Base-by-base conservation (phyloP, 2,113 vertebrate species). In the Chamaetylas fuelleborni region DNA sequence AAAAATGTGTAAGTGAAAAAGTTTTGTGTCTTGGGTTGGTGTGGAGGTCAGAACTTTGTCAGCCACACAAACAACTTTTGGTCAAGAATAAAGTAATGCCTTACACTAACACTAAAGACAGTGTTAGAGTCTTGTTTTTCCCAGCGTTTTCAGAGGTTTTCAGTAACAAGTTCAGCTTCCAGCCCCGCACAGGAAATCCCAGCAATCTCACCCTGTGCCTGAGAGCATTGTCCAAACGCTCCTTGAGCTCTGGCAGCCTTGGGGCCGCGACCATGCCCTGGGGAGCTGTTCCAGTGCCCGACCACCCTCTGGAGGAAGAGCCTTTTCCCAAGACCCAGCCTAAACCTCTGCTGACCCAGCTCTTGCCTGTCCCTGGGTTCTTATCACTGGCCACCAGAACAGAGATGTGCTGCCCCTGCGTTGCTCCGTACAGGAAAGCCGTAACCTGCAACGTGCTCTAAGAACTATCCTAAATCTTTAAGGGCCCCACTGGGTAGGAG, bases 401-500 rank as follows among this genome's bases (percentile, higher is more conserved):
- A 61, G 12, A 53, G 13, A 34, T 2, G 70, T 4, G 33, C 18
- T 36, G 26, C 24, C 38, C 40, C 34, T 15, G 70, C 5, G 33
- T 14, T 36, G 26, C 24, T n/a, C 40, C 34, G 13, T 4, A 9
- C 5, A 28, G 42, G 9, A 53, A 40, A 61, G 29, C 29, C 3
- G 4, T 24, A 60, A 29, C 11, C 10, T 3, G 19, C 3, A 16
- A 29, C 1, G n/a, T 34, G 14, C 12, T 19, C 34, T 11, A 20
- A 17, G 20, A 56, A 67, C 6, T 8, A 36, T 6, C n/a, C 40
- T 22, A 28, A 69, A 64, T 5, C 5, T 33, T 40, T 4, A 22
- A 9, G 16, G 0, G 10, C 12, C 3, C 3, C 7, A 0, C 0
- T 5, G 45, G 40, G 31, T 29, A 43, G 20, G 3, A 15, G 57